A percentile compares a stretch with the other conserved stretches of the same genome.
phyloP scores from a whole-genome alignment of 2,797 vertebrate genomes.

The Bovichtus variegatus region DNA sequence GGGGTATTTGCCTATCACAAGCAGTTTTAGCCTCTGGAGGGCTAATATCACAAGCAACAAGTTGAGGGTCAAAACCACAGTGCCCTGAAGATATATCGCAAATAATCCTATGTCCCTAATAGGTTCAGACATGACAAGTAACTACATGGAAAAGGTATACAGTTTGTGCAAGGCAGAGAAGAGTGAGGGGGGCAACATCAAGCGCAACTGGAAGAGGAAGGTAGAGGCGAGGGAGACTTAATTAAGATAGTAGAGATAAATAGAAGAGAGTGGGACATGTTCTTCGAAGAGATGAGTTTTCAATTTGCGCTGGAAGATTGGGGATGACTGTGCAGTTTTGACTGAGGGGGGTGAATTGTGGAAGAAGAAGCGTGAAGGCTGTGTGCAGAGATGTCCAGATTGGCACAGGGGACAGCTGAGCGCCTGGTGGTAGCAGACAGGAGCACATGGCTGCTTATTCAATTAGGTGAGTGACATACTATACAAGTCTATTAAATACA shows the following conservation, averaged over 20 bases:
- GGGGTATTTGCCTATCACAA: neutral
- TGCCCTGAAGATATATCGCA: neutral
- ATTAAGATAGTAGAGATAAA: slow-evolving; percentile 63
- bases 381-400: slow-evolving; percentile 27
- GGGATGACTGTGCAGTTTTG: slow-evolving; percentile 43
- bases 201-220: slow-evolving; percentile 27
- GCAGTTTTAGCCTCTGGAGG: neutral
- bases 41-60: slow-evolving; percentile 8
- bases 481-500: neutral
- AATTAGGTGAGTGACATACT: slow-evolving; percentile 4
- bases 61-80: neutral
- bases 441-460: neutral
- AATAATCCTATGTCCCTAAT: neutral
- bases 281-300: slow-evolving; percentile 48
- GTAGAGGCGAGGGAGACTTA: slow-evolving; percentile 27
- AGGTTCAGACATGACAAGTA: slow-evolving; percentile 7
- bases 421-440: slow-evolving; percentile 14
- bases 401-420: slow-evolving; percentile 17
- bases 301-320: slow-evolving; percentile 27
- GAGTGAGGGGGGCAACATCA: slow-evolving; percentile 16
- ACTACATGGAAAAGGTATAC: neutral
- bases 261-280: slow-evolving; percentile 4
- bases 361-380: neutral
- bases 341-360: slow-evolving; percentile 26
- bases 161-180: slow-evolving; percentile 10